Evolutionary conservation across 2,797 vertebrate genomes (phyloP), one percentile per base, ranked within the genome.

Genomic region (Calcarius lapponicus): DNA sequence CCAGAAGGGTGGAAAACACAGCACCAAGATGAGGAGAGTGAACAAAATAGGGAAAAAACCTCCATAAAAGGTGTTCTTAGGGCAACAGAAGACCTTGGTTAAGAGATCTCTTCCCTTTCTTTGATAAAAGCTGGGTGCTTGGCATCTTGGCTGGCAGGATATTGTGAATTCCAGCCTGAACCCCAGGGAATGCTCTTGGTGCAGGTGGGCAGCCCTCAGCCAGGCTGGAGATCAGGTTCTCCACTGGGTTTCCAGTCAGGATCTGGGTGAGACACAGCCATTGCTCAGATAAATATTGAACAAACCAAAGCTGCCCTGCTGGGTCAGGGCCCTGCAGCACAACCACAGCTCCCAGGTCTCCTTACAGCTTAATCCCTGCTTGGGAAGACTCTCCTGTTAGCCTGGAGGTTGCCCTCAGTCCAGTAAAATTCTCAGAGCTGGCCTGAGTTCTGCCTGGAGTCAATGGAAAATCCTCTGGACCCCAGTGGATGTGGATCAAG

Each of bases 201-300:
- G 76, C 66, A 80, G 88, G 57, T 61, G 74, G 25, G 75, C 60
- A 91, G 80, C 42, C 14, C 32, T 90, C 12, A 56, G 60, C 88
- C 88, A 88, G 64, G 79, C 65, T 45, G 61, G 28, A 84, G 31
- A 84, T 54, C 34, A 18, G 43, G 29, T 19, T 84, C 60, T 69
- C 53, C 17, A 10, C 32, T 28, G 45, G 25, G 72, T 93, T 60
- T 53, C 21, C 12, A n/a, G 43, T 32, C 36, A 60, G 15, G 42
- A 28, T 38, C 51, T 47, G 43, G 36, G 48, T 6, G 8, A 80
- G 88, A 40, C 0, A 0, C 24, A 70, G 54, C 20, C 40, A 4
- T 32, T 71, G 50, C 58, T 87, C 54, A 22, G 34, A n/a, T 8
- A 51, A 36, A 45, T 48, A 42, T 7, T 38, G 87, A 79, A 36